Evolutionary conservation across 2,888 invertebrate genomes (phyloP), one percentile per base, ranked within the genome.

Genomic region (Boloria selene): DNA sequence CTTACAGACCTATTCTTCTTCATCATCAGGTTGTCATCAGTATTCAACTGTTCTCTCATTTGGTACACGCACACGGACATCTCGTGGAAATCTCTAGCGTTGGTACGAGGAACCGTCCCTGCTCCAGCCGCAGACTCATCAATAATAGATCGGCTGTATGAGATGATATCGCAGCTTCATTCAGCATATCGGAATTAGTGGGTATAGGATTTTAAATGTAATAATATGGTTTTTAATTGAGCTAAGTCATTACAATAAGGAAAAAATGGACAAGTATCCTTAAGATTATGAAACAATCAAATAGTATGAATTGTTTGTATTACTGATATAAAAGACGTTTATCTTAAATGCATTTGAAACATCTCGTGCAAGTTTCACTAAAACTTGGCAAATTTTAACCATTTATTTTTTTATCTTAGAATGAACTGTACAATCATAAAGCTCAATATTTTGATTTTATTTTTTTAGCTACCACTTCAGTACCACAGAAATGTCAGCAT

Each of bases 1-100:
- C 1, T 7, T 7, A 17, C 17, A 14, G 10, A 54, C 1, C 10
- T 22, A 18, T 5, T 38, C 5, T 5, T 16, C 14, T 56, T 10
- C 13, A 49, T 59, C 13, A n/a, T 0, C 66, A 87, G 87, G 14
- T 61, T 86, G 38, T 80, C 81, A 4, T 74, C 80, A 3, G 69
- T 85, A 0, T 86, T 76, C 72, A 74, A 79, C 7, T 85, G 86
- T 53, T 85, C 87, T 0, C 71, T 86, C 45, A 75, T 86, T 58
- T 86, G 86, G 86, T 86, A 84, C 73, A 77, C 78, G 45, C 67
- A 77, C 3, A 68, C 72, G 14, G 85, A 84, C 61, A 75, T 79
- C 0, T 78, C 75, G 44, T 83, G 84, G 86, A 74, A 79, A 71
- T 76, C 72, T 3, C 62, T 83, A 52, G 77, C 77, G 53, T 70